A percentile compares a stretch with the other conserved stretches of the same genome.
Evolutionary conservation across 2,888 invertebrate genomes (phyloP).

Genomic region (Spodoptera exigua): DNA sequence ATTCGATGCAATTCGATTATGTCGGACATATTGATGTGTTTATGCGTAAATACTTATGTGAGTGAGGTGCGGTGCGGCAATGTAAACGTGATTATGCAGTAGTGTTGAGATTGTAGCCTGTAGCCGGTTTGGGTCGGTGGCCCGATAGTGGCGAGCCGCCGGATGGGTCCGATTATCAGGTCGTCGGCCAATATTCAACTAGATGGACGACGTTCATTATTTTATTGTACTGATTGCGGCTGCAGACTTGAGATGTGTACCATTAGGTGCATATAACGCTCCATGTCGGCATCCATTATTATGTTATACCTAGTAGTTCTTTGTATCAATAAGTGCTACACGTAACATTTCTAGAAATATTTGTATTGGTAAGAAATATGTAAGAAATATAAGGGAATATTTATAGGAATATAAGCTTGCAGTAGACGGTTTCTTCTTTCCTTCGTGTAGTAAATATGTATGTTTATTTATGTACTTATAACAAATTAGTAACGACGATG

Average conservation of each 20-base stretch:
- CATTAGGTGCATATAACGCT: constrained; percentile 4
- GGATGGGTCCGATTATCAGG: constrained; percentile 75
- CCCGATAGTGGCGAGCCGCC: constrained; percentile 61
- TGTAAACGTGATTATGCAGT: constrained; percentile 48
- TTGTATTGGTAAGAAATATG: no score
- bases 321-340: no score
- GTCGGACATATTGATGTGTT: constrained; percentile 8
- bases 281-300: no score
- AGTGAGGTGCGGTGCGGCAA: constrained; percentile 26
- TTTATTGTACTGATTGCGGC: constrained; percentile 54
- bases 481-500: no score
- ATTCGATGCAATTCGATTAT: neutral
- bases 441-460: no score
- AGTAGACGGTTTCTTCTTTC: no score
- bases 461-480: no score
- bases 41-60: constrained; percentile 17
- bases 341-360: no score
- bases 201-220: constrained; percentile 61
- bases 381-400: no score
- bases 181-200: constrained; percentile 69
- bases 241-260: constrained; percentile 30
- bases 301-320: no score
- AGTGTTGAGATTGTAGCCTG: constrained; percentile 52
- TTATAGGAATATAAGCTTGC: no score
- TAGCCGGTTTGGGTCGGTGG: constrained; percentile 65